These are phyloP conservation scores for Okamejei kenojei DNA, from an alignment of 2,797 vertebrate genomes.

Conservation along the genomic window DNA sequence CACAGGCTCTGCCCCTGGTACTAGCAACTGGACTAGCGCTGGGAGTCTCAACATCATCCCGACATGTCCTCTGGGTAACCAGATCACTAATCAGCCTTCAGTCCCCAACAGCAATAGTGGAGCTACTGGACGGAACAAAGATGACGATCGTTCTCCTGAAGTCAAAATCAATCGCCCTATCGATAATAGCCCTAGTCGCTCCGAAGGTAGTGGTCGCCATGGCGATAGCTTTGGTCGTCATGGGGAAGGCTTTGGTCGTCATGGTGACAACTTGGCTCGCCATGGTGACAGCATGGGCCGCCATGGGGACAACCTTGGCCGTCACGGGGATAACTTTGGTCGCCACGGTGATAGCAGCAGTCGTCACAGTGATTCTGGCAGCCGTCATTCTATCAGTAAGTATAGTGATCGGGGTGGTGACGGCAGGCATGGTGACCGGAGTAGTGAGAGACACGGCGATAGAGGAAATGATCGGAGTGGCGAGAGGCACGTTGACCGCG, in stretches of 20 bases:
- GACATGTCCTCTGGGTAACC: conserved; percentile 50
- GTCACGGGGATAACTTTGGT: conserved; percentile 48
- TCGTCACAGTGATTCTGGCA: conserved; percentile 57
- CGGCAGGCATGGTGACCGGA: conserved; percentile 50
- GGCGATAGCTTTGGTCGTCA: conserved; percentile 44
- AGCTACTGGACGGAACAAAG: not conserved
- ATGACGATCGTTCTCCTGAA: not conserved
- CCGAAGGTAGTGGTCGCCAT: conserved; percentile 44
- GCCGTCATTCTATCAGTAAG: conserved; percentile 43
- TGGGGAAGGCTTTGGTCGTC: conserved; percentile 53
- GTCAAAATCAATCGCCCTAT: not conserved
- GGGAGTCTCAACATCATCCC: conserved; percentile 91
- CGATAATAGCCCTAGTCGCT: not conserved
- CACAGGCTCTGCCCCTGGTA: conserved; percentile 71
- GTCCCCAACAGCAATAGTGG: conserved; percentile 36
- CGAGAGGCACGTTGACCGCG: conserved; percentile 46
- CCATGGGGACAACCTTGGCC: conserved; percentile 46
- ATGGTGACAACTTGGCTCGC: conserved; percentile 48
- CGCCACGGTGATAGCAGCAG: conserved; percentile 57
- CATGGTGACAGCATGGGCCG: conserved; percentile 42
- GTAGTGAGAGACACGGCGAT: conserved; percentile 45
- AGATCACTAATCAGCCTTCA: conserved; percentile 51
- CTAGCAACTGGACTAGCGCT: conserved; percentile 89
- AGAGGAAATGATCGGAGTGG: conserved; percentile 38
- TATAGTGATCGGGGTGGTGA: not conserved